Evolutionary conservation across 2,113 vertebrate species (phyloP), one percentile per base, ranked within the genome.

Genomic region (Cricetomys ansorgei): DNA sequence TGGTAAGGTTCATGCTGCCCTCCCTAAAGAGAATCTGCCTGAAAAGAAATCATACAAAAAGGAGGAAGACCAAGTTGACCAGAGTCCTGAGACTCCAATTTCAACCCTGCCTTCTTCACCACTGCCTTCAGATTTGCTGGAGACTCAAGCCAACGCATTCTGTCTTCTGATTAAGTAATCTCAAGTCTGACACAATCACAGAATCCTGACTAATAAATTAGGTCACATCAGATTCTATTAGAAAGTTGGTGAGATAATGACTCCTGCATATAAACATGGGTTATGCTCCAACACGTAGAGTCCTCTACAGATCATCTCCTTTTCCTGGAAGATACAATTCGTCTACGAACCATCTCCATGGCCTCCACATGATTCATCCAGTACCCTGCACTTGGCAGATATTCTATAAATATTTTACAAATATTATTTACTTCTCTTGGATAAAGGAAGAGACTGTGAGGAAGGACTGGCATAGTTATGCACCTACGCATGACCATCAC

Each of bases 331-430:
- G 81, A 85, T 16, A 81, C 59, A n/a, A 48, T 72, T 76, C 72
- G 65, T n/a, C 81, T 79, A 73, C 48, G 80, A 62, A 48, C 91
- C 73, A 80, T 48, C 72, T 92, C 45, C 73, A 91, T 27, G 55
- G 62, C 70, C 75, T 84, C 76, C 0, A 3, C 27, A 73, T 67
- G 62, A 92, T 48, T 95, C 79, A 97, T 43, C 55, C 67, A 88
- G 48, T n/a, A 84, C 19, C 77, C 17, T 64, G 53, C 8, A 72
- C n/a, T 90, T 95, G 91, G 73, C 77, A 92, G 62, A 31, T 83
- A 83, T 43, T 79, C 88, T 73, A 57, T 31, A 69, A 92, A 84
- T 80, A 91, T 93, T 92, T 89, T 64, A 97, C 76, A 96, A 70
- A 72, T 40, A 50, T 5, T 3, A 77, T 79, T 7, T 77, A 50